Evolutionary conservation across 2,797 vertebrate genomes (phyloP).

Genomic region (Rhyacichthys aspro): DNA sequence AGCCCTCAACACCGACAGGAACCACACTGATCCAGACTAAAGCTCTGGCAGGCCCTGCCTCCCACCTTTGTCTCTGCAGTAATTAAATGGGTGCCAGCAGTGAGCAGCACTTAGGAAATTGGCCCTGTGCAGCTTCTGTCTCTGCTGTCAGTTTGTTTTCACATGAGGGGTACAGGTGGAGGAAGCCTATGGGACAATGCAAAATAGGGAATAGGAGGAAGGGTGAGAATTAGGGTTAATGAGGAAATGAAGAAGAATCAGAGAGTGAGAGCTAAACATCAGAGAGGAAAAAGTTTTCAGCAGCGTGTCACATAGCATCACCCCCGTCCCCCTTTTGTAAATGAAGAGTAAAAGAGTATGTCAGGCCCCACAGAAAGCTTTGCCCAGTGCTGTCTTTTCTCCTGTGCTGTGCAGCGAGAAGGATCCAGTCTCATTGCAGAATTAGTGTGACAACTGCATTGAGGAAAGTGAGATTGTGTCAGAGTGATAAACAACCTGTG

Average conservation of each 20-base stretch:
- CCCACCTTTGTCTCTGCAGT: conserved; percentile 61
- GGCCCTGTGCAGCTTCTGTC: conserved; percentile 47
- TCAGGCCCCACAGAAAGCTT: conserved; percentile 14
- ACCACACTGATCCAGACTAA: conserved; percentile 50
- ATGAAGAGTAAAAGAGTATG: conserved; percentile 28
- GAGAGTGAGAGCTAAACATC: conserved; percentile 22
- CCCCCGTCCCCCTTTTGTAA: too few relatives aligned
- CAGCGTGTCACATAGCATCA: conserved; percentile 27
- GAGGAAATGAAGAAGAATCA: conserved; percentile 20
- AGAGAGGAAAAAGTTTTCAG: conserved; percentile 23
- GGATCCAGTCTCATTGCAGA: conserved; percentile 27
- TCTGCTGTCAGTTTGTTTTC: conserved; percentile 40
- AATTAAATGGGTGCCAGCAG: conserved; percentile 68
- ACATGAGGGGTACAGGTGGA: conserved; percentile 38
- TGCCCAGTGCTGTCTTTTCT: background rate
- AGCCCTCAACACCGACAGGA: conserved; percentile 27
- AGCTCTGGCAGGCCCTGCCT: conserved; percentile 58
- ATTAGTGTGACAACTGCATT: conserved; percentile 24
- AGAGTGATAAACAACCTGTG: conserved; percentile 11
- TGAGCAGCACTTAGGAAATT: conserved; percentile 76
- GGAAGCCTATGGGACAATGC: conserved; percentile 9
- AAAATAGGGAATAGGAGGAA: conserved; percentile 6
- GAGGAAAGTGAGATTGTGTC: conserved; percentile 30
- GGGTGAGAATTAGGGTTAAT: conserved; percentile 17
- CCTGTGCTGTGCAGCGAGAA: conserved; percentile 17